A percentile compares a stretch with the other conserved stretches of the same genome.
phyloP scores from a whole-genome alignment of 1,140 invertebrate species.

The Ceratoteleas bidentatus region DNA sequence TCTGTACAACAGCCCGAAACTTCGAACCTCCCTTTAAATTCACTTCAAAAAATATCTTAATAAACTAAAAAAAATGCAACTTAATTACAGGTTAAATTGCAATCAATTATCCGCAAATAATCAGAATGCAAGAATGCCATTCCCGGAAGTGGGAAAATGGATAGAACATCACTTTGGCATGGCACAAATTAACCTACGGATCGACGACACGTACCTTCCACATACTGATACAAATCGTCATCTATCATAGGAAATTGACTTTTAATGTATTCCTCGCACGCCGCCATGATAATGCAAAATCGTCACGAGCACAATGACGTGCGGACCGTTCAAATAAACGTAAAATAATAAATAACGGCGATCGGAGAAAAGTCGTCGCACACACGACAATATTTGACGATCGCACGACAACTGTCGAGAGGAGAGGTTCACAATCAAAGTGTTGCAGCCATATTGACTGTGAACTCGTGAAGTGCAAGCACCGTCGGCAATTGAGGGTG shows the following conservation, averaged over 20 bases:
- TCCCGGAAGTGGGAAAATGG: too few relatives aligned
- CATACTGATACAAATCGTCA: conserved; percentile 93
- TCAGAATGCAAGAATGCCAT: too few relatives aligned
- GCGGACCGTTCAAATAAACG: conserved; percentile 23
- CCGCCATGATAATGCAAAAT: conserved; percentile 83
- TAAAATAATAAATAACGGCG: conserved; percentile 46
- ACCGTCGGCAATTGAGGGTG: too few relatives aligned
- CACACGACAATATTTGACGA: conserved; percentile 35
- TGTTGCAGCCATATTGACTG: conserved; percentile 70
- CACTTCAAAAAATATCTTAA: too few relatives aligned
- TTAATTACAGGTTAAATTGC: too few relatives aligned
- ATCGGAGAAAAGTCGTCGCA: conserved; percentile 66
- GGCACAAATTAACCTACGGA: too few relatives aligned
- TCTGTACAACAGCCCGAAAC: too few relatives aligned
- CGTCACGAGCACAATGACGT: conserved; percentile 14
- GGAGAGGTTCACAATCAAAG: conserved; percentile 30
- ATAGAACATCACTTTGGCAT: too few relatives aligned
- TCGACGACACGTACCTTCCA: conserved; percentile 85
- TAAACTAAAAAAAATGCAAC: too few relatives aligned
- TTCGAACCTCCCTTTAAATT: too few relatives aligned
- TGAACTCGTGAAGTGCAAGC: not conserved
- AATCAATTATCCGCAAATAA: too few relatives aligned
- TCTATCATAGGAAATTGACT: conserved; percentile 93
- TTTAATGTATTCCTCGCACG: conserved; percentile 88
- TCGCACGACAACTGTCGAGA: not conserved